phyloP scores from a whole-genome alignment of 2,113 vertebrate genomes.

The Myrmecophaga tridactyla region DNA sequence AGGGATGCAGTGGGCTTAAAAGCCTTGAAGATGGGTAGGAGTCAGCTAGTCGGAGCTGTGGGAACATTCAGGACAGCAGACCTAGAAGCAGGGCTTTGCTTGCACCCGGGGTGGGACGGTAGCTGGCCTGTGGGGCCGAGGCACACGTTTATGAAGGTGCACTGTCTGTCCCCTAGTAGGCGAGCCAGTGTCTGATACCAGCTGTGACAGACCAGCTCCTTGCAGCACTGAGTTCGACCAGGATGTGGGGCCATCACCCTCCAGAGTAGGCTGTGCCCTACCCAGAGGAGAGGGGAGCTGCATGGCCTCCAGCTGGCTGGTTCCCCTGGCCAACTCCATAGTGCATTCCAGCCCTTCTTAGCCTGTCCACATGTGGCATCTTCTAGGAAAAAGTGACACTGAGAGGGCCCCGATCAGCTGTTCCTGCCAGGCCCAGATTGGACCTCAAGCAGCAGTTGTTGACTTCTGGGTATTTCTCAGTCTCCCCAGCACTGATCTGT shows the following conservation, averaged over 20 bases:
- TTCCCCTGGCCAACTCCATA: neutral
- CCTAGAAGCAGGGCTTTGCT: neutral
- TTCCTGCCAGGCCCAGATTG: neutral
- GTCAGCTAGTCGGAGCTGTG: neutral
- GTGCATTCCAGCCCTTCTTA: neutral
- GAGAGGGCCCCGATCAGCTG: neutral
- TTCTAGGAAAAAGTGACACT: neutral
- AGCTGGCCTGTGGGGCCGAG: neutral
- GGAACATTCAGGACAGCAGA: neutral
- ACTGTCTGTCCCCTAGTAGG: neutral
- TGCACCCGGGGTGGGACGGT: neutral
- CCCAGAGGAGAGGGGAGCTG: neutral
- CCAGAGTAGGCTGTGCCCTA: neutral
- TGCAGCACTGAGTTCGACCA: neutral
- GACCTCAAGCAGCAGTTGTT: neutral
- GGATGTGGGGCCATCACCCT: no score
- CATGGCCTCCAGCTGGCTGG: neutral
- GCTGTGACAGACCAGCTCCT: neutral
- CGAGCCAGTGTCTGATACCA: neutral
- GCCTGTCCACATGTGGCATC: neutral
- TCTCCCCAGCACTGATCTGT: neutral
- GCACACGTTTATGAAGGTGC: neutral
- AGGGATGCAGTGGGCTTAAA: neutral
- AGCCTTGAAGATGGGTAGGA: neutral
- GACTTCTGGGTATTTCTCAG: neutral